Evolutionary conservation across 2,113 vertebrate species (phyloP).

Genomic region (Campylomormyrus numenius): DNA sequence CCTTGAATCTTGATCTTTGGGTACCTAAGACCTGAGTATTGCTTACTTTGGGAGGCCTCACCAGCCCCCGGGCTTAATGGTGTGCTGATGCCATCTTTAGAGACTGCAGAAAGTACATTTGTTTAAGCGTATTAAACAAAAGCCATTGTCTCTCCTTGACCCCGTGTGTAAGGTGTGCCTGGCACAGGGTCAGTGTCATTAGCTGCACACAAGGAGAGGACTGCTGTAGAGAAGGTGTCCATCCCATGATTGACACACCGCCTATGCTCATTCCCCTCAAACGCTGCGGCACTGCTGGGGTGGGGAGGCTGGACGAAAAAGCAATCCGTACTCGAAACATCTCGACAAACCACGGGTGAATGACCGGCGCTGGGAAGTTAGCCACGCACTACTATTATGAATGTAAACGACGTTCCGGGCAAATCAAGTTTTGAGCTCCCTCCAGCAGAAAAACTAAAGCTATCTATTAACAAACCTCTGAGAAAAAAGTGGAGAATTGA

Average conservation of each 20-base stretch:
- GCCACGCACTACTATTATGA: background rate
- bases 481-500: background rate
- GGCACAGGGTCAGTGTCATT: background rate
- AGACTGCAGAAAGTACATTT: background rate
- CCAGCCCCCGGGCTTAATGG: background rate
- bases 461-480: background rate
- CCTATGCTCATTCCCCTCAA: background rate
- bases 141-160: background rate
- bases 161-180: background rate
- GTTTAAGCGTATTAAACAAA: background rate
- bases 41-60: background rate
- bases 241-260: background rate
- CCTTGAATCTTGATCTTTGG: background rate
- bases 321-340: background rate
- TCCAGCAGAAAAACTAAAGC: background rate
- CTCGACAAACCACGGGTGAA: no score
- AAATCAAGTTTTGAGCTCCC: background rate
- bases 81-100: background rate
- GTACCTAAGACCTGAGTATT: background rate
- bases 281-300: background rate
- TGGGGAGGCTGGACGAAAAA: background rate
- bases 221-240: background rate
- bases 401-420: background rate
- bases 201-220: background rate
- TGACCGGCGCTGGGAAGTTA: background rate